These are phyloP conservation scores for Heterocephalus glaber DNA, from an alignment of 2,113 vertebrate species.

Conservation along the genomic window DNA sequence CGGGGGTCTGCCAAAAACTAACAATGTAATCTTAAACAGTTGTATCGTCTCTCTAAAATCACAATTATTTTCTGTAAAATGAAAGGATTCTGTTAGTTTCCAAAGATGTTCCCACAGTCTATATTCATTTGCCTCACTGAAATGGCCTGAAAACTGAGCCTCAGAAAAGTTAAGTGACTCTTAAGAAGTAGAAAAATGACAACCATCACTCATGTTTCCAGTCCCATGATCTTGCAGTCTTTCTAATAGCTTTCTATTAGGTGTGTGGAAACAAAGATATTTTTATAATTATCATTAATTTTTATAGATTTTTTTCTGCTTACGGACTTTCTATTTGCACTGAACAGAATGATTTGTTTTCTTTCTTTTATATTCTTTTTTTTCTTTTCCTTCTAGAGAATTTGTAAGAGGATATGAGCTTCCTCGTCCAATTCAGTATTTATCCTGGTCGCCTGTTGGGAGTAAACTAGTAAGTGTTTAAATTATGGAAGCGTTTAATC, in stretches of 20 bases:
- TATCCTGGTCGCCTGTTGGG: slow-evolving; percentile 91
- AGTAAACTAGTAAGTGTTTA: slow-evolving; percentile 92
- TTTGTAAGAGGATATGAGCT: slow-evolving; percentile 89
- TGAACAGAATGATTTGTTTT: slow-evolving; percentile 55
- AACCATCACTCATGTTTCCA: background rate
- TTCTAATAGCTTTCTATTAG: background rate
- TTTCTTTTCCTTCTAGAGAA: slow-evolving; percentile 85
- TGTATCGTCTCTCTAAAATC: background rate
- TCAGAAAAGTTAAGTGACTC: slow-evolving; percentile 10
- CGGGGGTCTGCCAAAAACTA: slow-evolving; percentile 59
- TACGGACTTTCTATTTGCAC: slow-evolving; percentile 36
- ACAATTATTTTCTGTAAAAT: background rate
- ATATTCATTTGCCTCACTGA: background rate
- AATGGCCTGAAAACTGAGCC: slow-evolving; percentile 22
- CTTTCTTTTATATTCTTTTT: slow-evolving; percentile 66
- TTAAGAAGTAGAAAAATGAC: background rate
- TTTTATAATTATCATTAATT: background rate
- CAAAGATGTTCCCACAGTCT: background rate
- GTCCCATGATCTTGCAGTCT: background rate
- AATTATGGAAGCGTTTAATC: slow-evolving; percentile 77
- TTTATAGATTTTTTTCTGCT: slow-evolving; percentile 62
- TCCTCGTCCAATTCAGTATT: slow-evolving; percentile 91
- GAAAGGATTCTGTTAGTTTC: background rate
- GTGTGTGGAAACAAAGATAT: background rate
- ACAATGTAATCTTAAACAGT: slow-evolving; percentile 19